A percentile compares a stretch with the other conserved stretches of the same genome.
Conservation (phyloP, 2,113 vertebrate genomes). For the Entomyzon cyanotis region DNA sequence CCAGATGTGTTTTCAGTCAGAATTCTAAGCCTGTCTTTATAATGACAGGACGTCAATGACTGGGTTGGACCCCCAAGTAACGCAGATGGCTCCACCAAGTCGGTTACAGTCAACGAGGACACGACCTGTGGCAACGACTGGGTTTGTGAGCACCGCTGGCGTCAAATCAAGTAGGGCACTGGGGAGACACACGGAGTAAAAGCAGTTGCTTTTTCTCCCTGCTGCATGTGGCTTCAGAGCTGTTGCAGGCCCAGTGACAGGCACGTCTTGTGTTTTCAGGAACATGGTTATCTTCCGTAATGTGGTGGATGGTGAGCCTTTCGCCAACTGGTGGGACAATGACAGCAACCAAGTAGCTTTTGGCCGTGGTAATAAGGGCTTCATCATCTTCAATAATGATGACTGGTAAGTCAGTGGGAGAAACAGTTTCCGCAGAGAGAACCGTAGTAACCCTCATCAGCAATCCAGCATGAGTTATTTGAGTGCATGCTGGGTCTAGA, state of each 20-base stretch:
- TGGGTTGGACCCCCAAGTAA: slow-evolving; percentile 89
- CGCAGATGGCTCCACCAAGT: slow-evolving; percentile 80
- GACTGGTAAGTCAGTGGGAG: neutral
- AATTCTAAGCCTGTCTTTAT: neutral
- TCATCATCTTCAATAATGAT: neutral
- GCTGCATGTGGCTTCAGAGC: neutral
- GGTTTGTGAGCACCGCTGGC: slow-evolving; percentile 96
- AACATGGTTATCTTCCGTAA: slow-evolving; percentile 95
- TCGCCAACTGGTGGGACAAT: slow-evolving; percentile 96
- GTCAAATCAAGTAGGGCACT: slow-evolving; percentile 83
- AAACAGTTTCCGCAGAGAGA: rapidly evolving
- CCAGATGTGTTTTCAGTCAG: neutral
- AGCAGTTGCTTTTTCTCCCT: neutral
- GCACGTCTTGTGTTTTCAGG: slow-evolving; percentile 62
- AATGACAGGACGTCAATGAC: slow-evolving; percentile 85
- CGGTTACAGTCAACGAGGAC: slow-evolving; percentile 85
- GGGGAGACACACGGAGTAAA: neutral
- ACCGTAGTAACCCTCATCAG: neutral
- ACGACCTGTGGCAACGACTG: slow-evolving; percentile 89
- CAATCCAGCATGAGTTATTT: too few species aligned
- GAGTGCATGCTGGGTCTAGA: too few species aligned
- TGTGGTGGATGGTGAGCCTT: slow-evolving; percentile 80
- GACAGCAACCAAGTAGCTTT: slow-evolving; percentile 90
- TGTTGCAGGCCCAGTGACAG: neutral
- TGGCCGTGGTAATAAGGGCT: slow-evolving; percentile 80